Base-by-base conservation (phyloP, 1,140 invertebrate genomes). In the Pachypeltis micranthus region DNA sequence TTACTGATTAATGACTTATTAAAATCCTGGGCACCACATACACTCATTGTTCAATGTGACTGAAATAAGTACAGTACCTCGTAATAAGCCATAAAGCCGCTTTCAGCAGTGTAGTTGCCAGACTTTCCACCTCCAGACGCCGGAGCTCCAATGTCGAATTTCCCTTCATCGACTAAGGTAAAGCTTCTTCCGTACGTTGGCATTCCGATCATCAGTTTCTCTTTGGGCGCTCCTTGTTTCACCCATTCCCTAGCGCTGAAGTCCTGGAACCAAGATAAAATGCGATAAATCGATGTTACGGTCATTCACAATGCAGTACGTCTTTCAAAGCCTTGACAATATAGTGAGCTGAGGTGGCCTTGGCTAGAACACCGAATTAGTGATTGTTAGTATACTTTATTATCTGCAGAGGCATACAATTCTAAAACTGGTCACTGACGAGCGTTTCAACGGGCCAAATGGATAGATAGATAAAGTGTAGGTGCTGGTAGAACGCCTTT, bases 181-280 rank as follows among this genome's bases (percentile, higher is more conserved):
- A 97, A 99, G 1, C 91, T 92, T 61, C 93, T 80, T 19, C 95
- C 96, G 71, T 96, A 97, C 0, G 91, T 96, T 3, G 93, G 89
- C 84, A 96, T 90, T 62, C 94, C 94, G 59, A 98, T 89, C 79
- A 96, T 87, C 0, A 98, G 77, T 75, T 98, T 98, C 73, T 96
- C 89, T 72, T 90, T 92, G 0, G 94, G 93, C 2, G 93, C 93
- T 34, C 94, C 95, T 75, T 93, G 88, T 69, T 90, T 88, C 0
- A 92, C 85, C 93, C 93, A 96, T 75, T 95, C 90, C 14, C 88
- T 80, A 0, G 91, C 90, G 66, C 91, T 92, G 70, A 84, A 93
- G 73, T 94, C 91, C 89, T 91, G 70, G n/a, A n/a, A n/a, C n/a
- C n/a, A n/a, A 54, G 71, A 69, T 64, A 56, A 66, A 1, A 24